These are phyloP conservation scores for Sebastes schlegelii DNA, from an alignment of 2,113 vertebrate species.

Conservation along the genomic window DNA sequence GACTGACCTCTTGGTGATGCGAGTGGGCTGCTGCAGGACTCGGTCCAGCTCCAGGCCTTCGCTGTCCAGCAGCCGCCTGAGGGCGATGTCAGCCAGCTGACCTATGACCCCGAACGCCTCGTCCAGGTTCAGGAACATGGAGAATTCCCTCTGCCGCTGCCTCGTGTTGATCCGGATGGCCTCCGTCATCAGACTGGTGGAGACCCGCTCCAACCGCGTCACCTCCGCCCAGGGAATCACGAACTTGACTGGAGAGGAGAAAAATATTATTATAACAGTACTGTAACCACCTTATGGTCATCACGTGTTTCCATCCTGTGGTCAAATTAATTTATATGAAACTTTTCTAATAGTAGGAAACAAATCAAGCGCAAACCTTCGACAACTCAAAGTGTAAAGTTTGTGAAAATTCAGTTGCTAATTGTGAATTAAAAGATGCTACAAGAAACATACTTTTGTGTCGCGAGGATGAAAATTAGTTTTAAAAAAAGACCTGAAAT, in stretches of 20 bases:
- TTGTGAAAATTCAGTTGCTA: too few species aligned
- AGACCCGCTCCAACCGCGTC: conserved; percentile 91
- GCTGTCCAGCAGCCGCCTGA: conserved; percentile 94
- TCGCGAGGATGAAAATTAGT: neutral
- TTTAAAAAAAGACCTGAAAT: neutral
- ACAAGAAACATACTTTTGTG: neutral
- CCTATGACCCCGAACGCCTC: conserved; percentile 92
- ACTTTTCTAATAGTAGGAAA: too few species aligned
- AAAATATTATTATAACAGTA: too few species aligned
- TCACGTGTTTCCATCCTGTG: neutral
- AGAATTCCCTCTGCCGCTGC: conserved; percentile 92
- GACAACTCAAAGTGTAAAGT: too few species aligned
- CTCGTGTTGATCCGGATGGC: conserved; percentile 89
- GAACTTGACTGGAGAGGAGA: conserved; percentile 89
- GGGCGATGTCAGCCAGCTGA: conserved; percentile 93
- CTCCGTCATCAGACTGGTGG: conserved; percentile 91
- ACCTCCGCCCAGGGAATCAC: conserved; percentile 95
- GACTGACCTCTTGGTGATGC: conserved; percentile 92
- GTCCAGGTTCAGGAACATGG: conserved; percentile 92
- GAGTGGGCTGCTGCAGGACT: conserved; percentile 89
- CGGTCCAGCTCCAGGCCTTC: conserved; percentile 92
- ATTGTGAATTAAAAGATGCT: too few species aligned
- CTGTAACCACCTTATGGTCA: too few species aligned
- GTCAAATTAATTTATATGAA: too few species aligned
- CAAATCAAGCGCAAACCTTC: too few species aligned